Conservation (phyloP, 1,140 invertebrate genomes). For the Euglossa dilemma region DNA sequence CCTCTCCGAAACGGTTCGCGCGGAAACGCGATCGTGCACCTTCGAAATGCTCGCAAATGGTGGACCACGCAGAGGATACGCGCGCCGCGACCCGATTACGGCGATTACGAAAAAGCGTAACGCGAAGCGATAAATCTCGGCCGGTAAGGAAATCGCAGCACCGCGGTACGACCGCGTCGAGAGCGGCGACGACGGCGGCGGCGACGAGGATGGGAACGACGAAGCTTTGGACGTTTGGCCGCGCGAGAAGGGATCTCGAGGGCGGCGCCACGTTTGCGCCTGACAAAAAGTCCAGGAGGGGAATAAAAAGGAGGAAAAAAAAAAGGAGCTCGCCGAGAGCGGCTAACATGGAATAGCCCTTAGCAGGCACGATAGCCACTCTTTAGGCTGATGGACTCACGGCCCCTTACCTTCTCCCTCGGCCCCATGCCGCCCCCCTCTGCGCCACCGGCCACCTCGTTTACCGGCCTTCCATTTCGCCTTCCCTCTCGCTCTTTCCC, state of each 20-base stretch:
- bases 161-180: no score
- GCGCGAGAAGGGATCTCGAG: conserved; percentile 66
- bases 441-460: conserved; percentile 30
- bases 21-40: no score
- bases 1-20: not conserved
- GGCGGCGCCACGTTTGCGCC: conserved; percentile 81
- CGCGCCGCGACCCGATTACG: no score
- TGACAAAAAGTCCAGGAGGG: conserved; percentile 72
- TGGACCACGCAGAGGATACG: no score
- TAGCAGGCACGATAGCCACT: conserved; percentile 81
- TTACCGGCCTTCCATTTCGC: conserved; percentile 23
- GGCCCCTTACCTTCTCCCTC: conserved; percentile 41
- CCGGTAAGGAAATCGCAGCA: no score
- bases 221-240: conserved; percentile 23
- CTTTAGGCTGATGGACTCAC: conserved; percentile 77
- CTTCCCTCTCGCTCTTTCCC: not conserved
- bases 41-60: no score
- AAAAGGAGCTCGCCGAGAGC: conserved; percentile 77
- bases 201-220: conserved; percentile 39
- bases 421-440: conserved; percentile 49
- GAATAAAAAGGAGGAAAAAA: conserved; percentile 72
- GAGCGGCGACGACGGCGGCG: not conserved
- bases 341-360: conserved; percentile 83
- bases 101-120: no score
- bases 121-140: no score